These are phyloP conservation scores for Acleris literana DNA, from an alignment of 2,888 invertebrate species.

Conservation along the genomic window DNA sequence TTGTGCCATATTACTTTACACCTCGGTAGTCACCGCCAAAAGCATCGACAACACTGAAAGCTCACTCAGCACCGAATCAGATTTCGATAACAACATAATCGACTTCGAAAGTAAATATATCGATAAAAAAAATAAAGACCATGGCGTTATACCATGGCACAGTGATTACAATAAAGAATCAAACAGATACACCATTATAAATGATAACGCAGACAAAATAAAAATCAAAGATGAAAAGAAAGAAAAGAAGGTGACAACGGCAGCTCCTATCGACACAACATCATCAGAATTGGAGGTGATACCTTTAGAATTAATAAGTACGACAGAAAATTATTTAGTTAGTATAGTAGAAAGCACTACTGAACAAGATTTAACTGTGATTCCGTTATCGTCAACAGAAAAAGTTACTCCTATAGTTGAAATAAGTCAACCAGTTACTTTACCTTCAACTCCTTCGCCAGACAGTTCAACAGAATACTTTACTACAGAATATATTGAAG, in stretches of 20 bases:
- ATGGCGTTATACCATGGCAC: constrained; percentile 61
- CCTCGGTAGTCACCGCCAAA: constrained; percentile 50
- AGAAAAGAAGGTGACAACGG: constrained; percentile 34
- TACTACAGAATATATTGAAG: constrained; percentile 42
- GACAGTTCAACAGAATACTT: constrained; percentile 41
- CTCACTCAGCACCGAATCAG: constrained; percentile 44
- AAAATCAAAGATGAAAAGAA: constrained; percentile 38
- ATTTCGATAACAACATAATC: constrained; percentile 70
- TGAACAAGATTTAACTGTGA: constrained; percentile 69
- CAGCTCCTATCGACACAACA: constrained; percentile 46
- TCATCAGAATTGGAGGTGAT: constrained; percentile 65
- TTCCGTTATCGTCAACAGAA: constrained; percentile 65
- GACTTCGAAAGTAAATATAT: constrained; percentile 74
- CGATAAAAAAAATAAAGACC: constrained; percentile 65
- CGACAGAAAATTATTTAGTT: constrained; percentile 61
- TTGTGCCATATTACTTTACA: constrained; percentile 60
- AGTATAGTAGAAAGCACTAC: constrained; percentile 66
- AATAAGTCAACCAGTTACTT: constrained; percentile 60
- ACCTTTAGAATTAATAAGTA: constrained; percentile 73
- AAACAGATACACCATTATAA: constrained; percentile 66
- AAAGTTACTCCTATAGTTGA: constrained; percentile 52
- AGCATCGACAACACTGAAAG: constrained; percentile 52
- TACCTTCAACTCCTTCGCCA: constrained; percentile 59
- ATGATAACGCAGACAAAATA: constrained; percentile 44
- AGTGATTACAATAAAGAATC: constrained; percentile 63